Evolutionary conservation across 2,113 vertebrate species (phyloP).

Genomic region (Rattus norvegicus): GRCr8 NC_086034.1:53479001-53479500

Average conservation of each 20-base stretch:
- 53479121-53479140: background rate
- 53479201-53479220: background rate
- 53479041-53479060: background rate
- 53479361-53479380: background rate
- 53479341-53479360: background rate
- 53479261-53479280: background rate
- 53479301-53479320: slow-evolving; percentile 22
- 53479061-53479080: slow-evolving; percentile 28
- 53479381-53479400: background rate
- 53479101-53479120: slow-evolving; percentile 31
- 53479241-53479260: background rate
- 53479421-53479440: background rate
- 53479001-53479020: background rate
- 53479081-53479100: slow-evolving; percentile 1
- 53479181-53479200: background rate
- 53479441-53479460: background rate
- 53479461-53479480: background rate
- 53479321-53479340: background rate
- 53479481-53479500: slow-evolving; percentile 45
- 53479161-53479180: background rate
- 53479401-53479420: background rate
- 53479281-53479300: slow-evolving; percentile 9
- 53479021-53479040: background rate
- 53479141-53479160: background rate
- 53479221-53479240: background rate